Conservation (phyloP, 2,888 invertebrate genomes). For the Seladonia tumulorum region DNA sequence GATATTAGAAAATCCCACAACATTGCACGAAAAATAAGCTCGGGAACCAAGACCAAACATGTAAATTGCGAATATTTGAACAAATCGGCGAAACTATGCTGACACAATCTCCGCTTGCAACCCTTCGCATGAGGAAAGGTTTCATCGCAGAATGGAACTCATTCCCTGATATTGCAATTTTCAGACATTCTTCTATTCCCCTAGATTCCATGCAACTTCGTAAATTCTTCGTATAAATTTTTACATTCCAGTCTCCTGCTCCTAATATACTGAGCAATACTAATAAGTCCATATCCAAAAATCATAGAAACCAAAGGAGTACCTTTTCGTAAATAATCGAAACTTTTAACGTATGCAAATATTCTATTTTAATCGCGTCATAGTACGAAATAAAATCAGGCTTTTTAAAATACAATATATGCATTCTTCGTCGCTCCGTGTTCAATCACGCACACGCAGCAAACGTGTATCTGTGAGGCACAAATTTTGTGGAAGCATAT, state of each 20-base stretch:
- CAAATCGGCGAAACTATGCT: constrained; percentile 33
- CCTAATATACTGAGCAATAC: background rate
- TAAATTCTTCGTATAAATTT: background rate
- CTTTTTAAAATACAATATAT: background rate
- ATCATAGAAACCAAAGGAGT: no score
- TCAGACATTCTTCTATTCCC: constrained; percentile 40
- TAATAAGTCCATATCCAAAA: no score
- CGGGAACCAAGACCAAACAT: background rate
- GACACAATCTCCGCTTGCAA: constrained; percentile 27
- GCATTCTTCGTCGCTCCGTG: background rate
- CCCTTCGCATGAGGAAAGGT: constrained; percentile 65
- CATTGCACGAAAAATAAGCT: background rate
- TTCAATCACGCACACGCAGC: background rate
- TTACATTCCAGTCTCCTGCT: background rate
- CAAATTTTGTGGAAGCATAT: constrained; percentile 1
- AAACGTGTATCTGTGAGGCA: background rate
- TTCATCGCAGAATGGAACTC: constrained; percentile 61
- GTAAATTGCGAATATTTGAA: constrained; percentile 25
- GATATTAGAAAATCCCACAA: background rate
- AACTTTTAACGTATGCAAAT: background rate
- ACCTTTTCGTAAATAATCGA: no score
- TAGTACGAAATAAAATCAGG: background rate
- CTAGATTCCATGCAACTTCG: background rate
- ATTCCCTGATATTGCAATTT: constrained; percentile 60
- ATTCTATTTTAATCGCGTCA: background rate